Evolutionary conservation across 2,113 vertebrate genomes (phyloP).

Genomic region (Otolemur garnettii): DNA sequence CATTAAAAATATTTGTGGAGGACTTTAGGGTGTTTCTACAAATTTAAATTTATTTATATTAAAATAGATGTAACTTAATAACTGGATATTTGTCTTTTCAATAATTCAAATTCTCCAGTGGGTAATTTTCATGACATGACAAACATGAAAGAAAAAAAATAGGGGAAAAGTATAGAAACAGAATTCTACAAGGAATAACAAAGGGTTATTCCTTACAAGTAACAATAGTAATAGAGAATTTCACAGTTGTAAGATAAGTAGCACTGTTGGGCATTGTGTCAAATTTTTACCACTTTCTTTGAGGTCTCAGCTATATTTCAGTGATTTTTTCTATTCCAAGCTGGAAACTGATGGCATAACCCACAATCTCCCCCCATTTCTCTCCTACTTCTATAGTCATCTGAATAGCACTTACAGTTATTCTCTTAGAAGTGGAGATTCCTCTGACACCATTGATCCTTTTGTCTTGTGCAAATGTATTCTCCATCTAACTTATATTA

Average conservation of each 20-base stretch:
- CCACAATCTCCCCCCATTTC: neutral
- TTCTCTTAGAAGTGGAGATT: neutral
- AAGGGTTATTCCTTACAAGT: neutral
- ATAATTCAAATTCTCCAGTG: neutral
- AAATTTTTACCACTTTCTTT: neutral
- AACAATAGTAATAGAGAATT: neutral
- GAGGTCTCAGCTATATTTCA: neutral
- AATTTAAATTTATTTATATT: neutral
- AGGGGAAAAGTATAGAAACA: neutral
- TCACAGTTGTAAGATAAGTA: neutral
- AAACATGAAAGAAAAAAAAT: neutral
- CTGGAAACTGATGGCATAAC: neutral
- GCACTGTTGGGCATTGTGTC: neutral
- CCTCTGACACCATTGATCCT: neutral
- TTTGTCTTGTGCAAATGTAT: neutral
- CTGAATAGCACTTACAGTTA: neutral
- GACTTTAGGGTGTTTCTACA: neutral
- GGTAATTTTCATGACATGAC: neutral
- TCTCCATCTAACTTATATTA: neutral
- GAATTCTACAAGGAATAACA: neutral
- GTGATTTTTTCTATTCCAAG: neutral
- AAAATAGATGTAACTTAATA: neutral
- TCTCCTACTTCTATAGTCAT: neutral
- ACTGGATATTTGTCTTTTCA: neutral
- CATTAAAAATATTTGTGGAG: slow-evolving; percentile 42